Evolutionary conservation across 1,140 invertebrate genomes (phyloP).

Genomic region (Drosophila yakuba): DNA sequence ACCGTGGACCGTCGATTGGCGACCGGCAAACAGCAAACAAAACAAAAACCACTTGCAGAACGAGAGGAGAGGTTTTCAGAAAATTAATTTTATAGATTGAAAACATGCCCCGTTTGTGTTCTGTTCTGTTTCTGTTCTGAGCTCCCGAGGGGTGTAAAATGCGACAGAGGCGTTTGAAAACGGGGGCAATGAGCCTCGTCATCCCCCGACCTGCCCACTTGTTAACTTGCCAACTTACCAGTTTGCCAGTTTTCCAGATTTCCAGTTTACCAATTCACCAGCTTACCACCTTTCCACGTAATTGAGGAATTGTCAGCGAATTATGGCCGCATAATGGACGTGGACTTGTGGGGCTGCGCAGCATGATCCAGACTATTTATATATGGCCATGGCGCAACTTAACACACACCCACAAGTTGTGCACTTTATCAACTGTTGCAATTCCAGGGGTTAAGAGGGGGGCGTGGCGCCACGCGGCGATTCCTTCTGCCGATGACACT

Average conservation of each 20-base stretch:
- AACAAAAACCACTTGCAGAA: constrained; percentile 26
- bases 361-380: constrained; percentile 51
- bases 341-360: constrained; percentile 4
- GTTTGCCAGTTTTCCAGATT: constrained; percentile 14
- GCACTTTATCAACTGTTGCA: constrained; percentile 78
- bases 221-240: background rate
- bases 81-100: constrained; percentile 84
- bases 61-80: constrained; percentile 56
- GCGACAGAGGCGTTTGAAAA: background rate
- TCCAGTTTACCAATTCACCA: background rate
- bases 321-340: constrained; percentile 70
- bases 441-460: constrained; percentile 5
- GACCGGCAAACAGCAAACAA: constrained; percentile 27
- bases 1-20: background rate
- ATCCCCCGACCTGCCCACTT: background rate
- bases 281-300: constrained; percentile 42
- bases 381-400: constrained; percentile 22
- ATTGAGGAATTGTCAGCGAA: constrained; percentile 78
- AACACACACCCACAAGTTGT: constrained; percentile 60
- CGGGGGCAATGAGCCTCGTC: constrained; percentile 1
- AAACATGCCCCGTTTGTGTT: constrained; percentile 42
- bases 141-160: background rate
- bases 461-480: constrained; percentile 77
- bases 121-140: background rate
- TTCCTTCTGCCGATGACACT: constrained; percentile 70